These are phyloP conservation scores for Tipula unca DNA, from an alignment of 2,888 invertebrate genomes.

Conservation along the genomic window DNA sequence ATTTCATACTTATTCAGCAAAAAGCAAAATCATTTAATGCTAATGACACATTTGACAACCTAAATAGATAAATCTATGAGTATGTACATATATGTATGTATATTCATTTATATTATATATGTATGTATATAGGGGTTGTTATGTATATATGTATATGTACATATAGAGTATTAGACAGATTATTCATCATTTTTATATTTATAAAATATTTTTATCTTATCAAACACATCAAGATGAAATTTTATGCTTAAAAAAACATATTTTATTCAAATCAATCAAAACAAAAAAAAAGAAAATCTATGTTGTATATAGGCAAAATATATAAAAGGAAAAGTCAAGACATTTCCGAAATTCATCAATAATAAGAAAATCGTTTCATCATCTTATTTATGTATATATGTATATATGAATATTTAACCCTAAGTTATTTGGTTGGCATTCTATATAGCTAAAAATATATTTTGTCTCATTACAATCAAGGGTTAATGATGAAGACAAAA, in stretches of 20 bases:
- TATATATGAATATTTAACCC: not conserved
- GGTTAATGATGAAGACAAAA: not conserved
- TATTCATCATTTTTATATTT: not conserved
- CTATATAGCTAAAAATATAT: not conserved
- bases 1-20: not conserved
- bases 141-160: not conserved
- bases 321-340: not conserved
- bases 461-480: not conserved
- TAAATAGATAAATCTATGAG: not conserved
- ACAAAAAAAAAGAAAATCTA: not conserved
- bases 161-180: not conserved
- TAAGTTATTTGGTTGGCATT: not conserved
- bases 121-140: not conserved
- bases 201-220: not conserved
- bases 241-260: not conserved
- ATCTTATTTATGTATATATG: not conserved
- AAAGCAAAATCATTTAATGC: not conserved
- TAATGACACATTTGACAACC: not conserved
- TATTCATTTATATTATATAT: not conserved
- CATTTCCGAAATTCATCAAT: constrained; percentile 8
- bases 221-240: constrained; percentile 8
- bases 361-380: not conserved
- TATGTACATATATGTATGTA: not conserved
- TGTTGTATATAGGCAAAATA: not conserved
- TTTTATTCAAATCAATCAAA: not conserved